A percentile compares a stretch with the other conserved stretches of the same genome.
These are phyloP conservation scores for Reticulitermes speratus DNA, from an alignment of 1,140 invertebrate genomes.

Conservation along the genomic window DNA sequence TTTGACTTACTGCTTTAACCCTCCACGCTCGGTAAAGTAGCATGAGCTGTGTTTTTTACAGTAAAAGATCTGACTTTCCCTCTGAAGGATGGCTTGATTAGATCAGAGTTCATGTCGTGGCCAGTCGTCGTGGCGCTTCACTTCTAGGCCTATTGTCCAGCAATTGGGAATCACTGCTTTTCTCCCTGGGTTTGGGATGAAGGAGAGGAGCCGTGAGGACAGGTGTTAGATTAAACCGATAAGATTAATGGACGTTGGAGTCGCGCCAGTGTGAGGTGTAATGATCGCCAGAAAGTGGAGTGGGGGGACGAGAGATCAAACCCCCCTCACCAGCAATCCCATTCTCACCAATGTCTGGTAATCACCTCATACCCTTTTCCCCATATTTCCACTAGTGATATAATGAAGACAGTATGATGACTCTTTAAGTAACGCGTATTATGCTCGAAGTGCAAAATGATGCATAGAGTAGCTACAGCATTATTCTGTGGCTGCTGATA, in stretches of 20 bases:
- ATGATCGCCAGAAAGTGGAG: neutral
- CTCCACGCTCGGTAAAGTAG: neutral
- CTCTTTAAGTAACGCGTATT: too few relatives aligned
- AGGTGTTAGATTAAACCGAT: constrained; percentile 1
- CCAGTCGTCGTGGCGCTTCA: neutral
- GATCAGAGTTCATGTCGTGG: neutral
- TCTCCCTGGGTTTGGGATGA: neutral
- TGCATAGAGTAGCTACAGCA: too few relatives aligned
- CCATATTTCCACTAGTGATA: neutral
- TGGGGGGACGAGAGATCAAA: neutral
- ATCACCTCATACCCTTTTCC: neutral
- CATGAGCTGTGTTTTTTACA: neutral
- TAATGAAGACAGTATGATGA: too few relatives aligned
- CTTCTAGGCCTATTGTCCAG: neutral
- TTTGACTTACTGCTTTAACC: too few relatives aligned
- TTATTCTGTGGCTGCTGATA: too few relatives aligned
- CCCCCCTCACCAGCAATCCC: neutral
- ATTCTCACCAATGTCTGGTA: neutral
- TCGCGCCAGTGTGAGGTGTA: neutral
- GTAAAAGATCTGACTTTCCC: neutral
- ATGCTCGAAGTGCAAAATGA: too few relatives aligned
- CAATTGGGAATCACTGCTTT: neutral
- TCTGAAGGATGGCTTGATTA: neutral
- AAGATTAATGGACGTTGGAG: neutral
- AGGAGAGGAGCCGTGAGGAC: neutral